Evolutionary conservation across 2,113 vertebrate genomes (phyloP), one percentile per base, ranked within the genome.

Genomic region (Sceloporus undulatus): DNA sequence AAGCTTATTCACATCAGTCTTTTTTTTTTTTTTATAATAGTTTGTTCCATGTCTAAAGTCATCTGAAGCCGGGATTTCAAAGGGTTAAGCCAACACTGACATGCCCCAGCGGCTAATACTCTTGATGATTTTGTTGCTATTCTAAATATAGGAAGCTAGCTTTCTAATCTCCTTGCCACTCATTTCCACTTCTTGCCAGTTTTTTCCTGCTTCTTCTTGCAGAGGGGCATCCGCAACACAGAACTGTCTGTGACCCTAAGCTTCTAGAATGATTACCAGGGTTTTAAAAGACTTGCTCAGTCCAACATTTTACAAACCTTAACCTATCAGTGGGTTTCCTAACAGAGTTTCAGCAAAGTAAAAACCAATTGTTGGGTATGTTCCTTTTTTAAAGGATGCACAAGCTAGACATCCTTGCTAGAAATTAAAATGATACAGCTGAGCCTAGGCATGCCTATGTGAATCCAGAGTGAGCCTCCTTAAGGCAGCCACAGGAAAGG

Each of bases 141-240:
- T 93, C 92, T 96, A 96, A 95, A 95, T 95, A 96, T 96, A 96
- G 94, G 91, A 91, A 89, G 92, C 91, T 91, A 23, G 59, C 56
- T 94, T 95, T 94, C 93, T 96, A 96, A 96, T 96, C 95, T 95
- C 86, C 89, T 91, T 82, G 93, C 88, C 77, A 93, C 94, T 95
- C 1, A 0, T 91, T 94, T 96, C 94, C 90, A 94, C 93, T 94
- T 93, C 29, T 88, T 82, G 84, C 95, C 93, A 94, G 95, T 95
- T 96, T 94, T 94, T 94, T 95, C 95, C 94, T 95, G 95, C 87
- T 96, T 92, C 94, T 94, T 94, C 95, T 86, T 93, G 94, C 84
- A 78, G 86, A 87, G 85, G 89, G 89, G 79, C 92, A 89, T 84
- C 93, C 80, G 87, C 56, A 87, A 84, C 83, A 3, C 27, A 25